These are phyloP conservation scores for Tillus elongatus DNA, from an alignment of 2,888 invertebrate species.

Conservation along the genomic window DNA sequence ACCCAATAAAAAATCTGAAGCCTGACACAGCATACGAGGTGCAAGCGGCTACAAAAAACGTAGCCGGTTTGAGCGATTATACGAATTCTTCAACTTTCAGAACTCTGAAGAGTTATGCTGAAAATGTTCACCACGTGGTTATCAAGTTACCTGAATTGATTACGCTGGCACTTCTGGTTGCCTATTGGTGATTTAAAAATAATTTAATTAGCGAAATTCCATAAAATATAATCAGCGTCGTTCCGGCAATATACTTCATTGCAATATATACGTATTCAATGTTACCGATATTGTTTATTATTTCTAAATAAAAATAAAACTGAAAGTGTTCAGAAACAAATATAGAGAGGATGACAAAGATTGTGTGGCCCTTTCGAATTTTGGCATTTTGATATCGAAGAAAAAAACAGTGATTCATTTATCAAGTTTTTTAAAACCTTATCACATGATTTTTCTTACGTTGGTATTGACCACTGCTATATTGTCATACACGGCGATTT, in stretches of 20 bases:
- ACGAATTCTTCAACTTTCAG: slow-evolving; percentile 30
- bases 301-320: too few species aligned
- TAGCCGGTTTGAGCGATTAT: slow-evolving; percentile 44
- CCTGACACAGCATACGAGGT: slow-evolving; percentile 47
- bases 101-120: slow-evolving; percentile 21
- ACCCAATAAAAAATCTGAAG: slow-evolving; percentile 42
- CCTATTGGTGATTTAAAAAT: not conserved
- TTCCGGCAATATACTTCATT: slow-evolving; percentile 2
- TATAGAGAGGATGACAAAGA: too few species aligned
- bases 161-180: not conserved
- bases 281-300: too few species aligned
- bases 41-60: slow-evolving; percentile 47
- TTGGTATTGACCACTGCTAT: too few species aligned
- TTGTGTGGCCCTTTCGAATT: too few species aligned
- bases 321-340: too few species aligned
- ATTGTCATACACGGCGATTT: too few species aligned
- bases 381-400: too few species aligned
- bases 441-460: too few species aligned
- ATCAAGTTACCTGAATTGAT: not conserved
- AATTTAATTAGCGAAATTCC: not conserved
- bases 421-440: too few species aligned
- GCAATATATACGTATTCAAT: slow-evolving; percentile 1
- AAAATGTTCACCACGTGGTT: not conserved
- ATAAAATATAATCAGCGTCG: slow-evolving; percentile 1
- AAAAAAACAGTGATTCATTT: too few species aligned